phyloP scores from a whole-genome alignment of 2,888 invertebrate genomes.

The Drosophila helvetica region DNA sequence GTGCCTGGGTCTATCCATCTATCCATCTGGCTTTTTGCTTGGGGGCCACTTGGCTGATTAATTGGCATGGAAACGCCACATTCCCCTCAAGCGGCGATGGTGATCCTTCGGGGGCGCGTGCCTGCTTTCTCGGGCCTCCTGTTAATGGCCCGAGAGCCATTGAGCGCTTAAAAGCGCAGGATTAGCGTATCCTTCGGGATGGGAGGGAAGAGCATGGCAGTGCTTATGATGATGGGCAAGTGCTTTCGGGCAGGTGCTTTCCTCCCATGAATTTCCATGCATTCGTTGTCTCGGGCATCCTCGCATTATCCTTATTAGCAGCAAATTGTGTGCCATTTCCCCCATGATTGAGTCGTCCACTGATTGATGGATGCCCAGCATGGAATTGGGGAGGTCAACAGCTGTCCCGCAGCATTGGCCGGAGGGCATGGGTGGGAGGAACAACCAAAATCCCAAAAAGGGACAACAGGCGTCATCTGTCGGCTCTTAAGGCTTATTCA shows the following conservation, averaged over 20 bases:
- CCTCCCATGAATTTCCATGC: background rate
- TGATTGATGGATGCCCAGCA: slow-evolving; percentile 38
- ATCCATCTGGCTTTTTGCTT: slow-evolving; percentile 19
- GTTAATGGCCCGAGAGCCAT: slow-evolving; percentile 69
- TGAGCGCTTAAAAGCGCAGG: slow-evolving; percentile 72
- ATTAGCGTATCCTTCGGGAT: slow-evolving; percentile 57
- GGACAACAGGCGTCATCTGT: slow-evolving; percentile 47
- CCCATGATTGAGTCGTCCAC: slow-evolving; percentile 52
- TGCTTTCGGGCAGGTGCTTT: slow-evolving; percentile 14
- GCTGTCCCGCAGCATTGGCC: background rate
- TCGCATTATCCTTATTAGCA: slow-evolving; percentile 38
- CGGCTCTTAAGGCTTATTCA: slow-evolving; percentile 24
- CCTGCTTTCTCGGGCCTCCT: slow-evolving; percentile 30
- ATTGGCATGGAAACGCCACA: slow-evolving; percentile 63
- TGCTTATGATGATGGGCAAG: slow-evolving; percentile 6
- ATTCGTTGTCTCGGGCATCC: slow-evolving; percentile 3
- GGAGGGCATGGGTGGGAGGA: background rate
- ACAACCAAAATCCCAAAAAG: background rate
- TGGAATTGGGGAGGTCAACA: background rate
- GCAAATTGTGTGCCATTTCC: slow-evolving; percentile 55
- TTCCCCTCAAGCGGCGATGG: slow-evolving; percentile 37
- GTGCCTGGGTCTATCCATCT: slow-evolving; percentile 32
- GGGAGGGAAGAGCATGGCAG: slow-evolving; percentile 33
- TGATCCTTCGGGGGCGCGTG: background rate
- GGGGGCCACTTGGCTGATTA: slow-evolving; percentile 77